Conservation (phyloP, 1,140 invertebrate species). For the Lordiphosa collinella region DNA sequence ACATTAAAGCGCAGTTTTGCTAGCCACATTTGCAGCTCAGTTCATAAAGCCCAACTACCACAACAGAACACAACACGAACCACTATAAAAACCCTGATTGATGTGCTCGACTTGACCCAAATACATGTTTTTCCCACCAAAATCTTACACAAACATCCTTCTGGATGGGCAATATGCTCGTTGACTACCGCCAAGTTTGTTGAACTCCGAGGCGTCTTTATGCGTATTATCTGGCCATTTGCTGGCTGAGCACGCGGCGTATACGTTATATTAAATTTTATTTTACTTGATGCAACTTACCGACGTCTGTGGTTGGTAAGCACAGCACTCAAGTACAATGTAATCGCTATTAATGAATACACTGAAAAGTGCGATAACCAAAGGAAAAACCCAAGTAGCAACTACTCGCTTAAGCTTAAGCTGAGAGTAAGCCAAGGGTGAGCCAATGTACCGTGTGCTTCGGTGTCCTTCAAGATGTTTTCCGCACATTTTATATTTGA, state of each 20-base stretch:
- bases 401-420: neutral
- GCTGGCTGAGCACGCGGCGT: conserved; percentile 48
- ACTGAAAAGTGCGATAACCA: conserved; percentile 47
- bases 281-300: conserved; percentile 56
- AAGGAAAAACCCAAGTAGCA: conserved; percentile 14
- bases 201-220: conserved; percentile 24
- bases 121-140: conserved; percentile 69
- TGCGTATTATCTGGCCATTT: conserved; percentile 64
- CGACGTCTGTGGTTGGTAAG: conserved; percentile 2
- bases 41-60: conserved; percentile 53
- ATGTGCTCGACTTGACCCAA: conserved; percentile 70
- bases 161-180: conserved; percentile 7
- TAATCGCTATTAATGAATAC: conserved; percentile 66
- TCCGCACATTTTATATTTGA: neutral
- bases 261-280: conserved; percentile 65
- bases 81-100: conserved; percentile 68
- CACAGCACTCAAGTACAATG: conserved; percentile 46
- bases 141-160: conserved; percentile 41
- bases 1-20: conserved; percentile 63
- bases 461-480: conserved; percentile 14
- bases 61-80: conserved; percentile 19
- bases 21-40: conserved; percentile 29
- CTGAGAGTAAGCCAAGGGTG: neutral
- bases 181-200: neutral
- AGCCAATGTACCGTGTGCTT: neutral